Evolutionary conservation across 2,888 invertebrate species (phyloP), one percentile per base, ranked within the genome.

Genomic region (Phengaris arion): DNA sequence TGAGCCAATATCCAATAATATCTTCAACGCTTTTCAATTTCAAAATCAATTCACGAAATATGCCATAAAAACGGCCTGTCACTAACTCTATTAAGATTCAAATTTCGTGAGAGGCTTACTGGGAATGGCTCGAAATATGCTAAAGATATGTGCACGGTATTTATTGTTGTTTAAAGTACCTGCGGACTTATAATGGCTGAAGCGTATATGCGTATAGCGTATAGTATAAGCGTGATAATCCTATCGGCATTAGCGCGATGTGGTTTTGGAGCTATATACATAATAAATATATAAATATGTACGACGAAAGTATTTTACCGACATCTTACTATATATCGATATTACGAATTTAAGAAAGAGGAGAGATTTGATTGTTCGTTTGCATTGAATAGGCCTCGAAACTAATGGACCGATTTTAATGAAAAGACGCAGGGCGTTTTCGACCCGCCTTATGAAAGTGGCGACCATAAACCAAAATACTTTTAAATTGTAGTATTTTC

Each of bases 61-160:
- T 35, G 35, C 10, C 64, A 64, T 64, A 64, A 64, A 64, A 64
- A 64, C 64, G 35, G 35, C 64, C 64, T 45, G 35, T 64, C 64
- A 64, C 64, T 45, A 35, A 64, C 45, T 35, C 35, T 6, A 64
- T 35, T 64, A 45, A 64, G 64, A 35, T 64, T 64, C 64, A 64
- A 35, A 45, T 45, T 64, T 64, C 35, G 35, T 35, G 6, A 12
- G 12, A 13, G 64, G 64, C 9, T 52, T 35, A 22, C 22, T 35
- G 22, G 59, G 3, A 35, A 59, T 59, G 6, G 35, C 64, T 64
- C 35, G 35, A 13, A 35, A 35, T 22, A 6, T 12, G 64, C 59
- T 22, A 59, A 59, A 59, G 22, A 59, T 59, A 22, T 22, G 2
- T 1, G 9, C 9, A 15, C 57, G 9, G 9, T 2, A n/a, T 15